Conservation (phyloP, 2,888 invertebrate species). For the Platycheirus albimanus region DNA sequence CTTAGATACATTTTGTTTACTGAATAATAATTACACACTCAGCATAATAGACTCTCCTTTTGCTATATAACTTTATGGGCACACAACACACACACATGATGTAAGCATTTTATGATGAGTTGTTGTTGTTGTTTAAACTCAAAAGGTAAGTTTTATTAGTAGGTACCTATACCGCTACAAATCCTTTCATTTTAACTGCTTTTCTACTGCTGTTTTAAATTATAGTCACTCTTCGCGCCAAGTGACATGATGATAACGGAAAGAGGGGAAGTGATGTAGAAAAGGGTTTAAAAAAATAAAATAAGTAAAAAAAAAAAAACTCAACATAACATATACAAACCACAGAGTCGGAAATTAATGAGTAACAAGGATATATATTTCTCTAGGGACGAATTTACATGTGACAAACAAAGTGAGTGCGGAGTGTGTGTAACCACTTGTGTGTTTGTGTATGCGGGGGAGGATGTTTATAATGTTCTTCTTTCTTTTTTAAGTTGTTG, state of each 20-base stretch:
- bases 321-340: constrained; percentile 45
- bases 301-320: constrained; percentile 21
- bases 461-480: constrained; percentile 38
- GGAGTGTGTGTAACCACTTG: constrained; percentile 51
- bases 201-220: constrained; percentile 46
- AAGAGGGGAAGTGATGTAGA: neutral
- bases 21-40: neutral
- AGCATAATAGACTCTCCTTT: neutral
- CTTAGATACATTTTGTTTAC: too few relatives aligned
- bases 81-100: neutral
- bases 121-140: constrained; percentile 38
- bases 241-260: neutral
- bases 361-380: constrained; percentile 37
- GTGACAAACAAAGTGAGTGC: constrained; percentile 49
- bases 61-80: neutral
- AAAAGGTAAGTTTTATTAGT: constrained; percentile 37
- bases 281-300: neutral
- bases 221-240: constrained; percentile 15
- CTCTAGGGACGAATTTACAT: constrained; percentile 50
- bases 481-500: neutral
- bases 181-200: constrained; percentile 54
- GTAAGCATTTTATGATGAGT: constrained; percentile 25
- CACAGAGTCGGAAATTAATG: constrained; percentile 64
- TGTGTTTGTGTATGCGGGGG: constrained; percentile 22
- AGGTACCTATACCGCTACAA: neutral